Percentiles rank a stretch among this genome's conserved stretches.
Evolutionary conservation across 2,888 invertebrate species (phyloP).

Genomic region (Ormyrus thymus): DNA sequence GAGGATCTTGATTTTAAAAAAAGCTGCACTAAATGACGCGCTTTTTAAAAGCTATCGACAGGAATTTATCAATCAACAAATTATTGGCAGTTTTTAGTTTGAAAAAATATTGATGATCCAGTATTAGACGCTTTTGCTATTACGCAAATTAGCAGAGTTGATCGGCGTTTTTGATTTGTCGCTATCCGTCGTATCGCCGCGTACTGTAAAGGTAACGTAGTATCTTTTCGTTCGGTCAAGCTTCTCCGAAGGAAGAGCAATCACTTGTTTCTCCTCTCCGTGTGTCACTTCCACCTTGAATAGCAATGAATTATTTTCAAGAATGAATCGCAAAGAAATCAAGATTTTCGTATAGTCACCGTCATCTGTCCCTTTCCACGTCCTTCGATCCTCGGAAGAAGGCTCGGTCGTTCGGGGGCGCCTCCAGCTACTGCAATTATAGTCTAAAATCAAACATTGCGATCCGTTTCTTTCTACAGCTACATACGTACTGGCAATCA

Average conservation of each 20-base stretch:
- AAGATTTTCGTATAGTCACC: conserved; percentile 56
- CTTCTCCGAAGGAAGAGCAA: conserved; percentile 90
- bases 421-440: conserved; percentile 74
- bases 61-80: neutral
- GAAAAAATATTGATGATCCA: neutral
- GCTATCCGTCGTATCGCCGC: conserved; percentile 77
- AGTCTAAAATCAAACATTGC: conserved; percentile 72
- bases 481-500: conserved; percentile 32
- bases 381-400: conserved; percentile 73
- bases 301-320: neutral
- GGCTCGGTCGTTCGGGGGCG: conserved; percentile 69
- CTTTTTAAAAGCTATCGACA: too few species aligned
- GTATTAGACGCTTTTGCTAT: conserved; percentile 66
- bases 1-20: too few species aligned
- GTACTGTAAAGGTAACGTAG: conserved; percentile 94
- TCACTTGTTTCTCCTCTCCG: conserved; percentile 89
- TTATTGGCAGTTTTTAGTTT: conserved; percentile 25
- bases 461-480: conserved; percentile 64
- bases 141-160: conserved; percentile 62
- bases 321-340: too few species aligned
- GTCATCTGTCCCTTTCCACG: conserved; percentile 73
- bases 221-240: conserved; percentile 92
- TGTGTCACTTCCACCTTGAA: conserved; percentile 85
- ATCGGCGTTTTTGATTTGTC: conserved; percentile 72
- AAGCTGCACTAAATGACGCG: too few species aligned